A percentile compares a stretch with the other conserved stretches of the same genome.
phyloP scores from a whole-genome alignment of 2,888 invertebrate genomes.

The Pollenia griseotomentosa region DNA sequence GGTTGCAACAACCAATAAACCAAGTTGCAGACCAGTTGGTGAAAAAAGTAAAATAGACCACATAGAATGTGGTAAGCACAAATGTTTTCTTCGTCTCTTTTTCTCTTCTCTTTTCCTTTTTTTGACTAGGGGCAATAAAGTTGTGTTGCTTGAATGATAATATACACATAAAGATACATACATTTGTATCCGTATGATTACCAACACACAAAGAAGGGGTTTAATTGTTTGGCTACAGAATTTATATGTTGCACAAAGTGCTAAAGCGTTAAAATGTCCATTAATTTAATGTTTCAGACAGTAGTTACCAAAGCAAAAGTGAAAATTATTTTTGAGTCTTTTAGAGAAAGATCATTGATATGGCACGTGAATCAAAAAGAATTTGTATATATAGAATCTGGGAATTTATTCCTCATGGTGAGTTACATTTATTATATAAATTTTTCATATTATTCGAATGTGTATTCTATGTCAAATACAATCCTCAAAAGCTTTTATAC shows the following conservation, averaged over 20 bases:
- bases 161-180: background rate
- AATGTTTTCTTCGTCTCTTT: constrained; percentile 38
- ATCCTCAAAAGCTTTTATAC: too few species aligned
- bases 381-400: background rate
- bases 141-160: background rate
- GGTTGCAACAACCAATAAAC: constrained; percentile 70
- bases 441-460: too few species aligned
- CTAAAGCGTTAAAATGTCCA: constrained; percentile 39
- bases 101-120: background rate
- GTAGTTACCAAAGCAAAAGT: background rate
- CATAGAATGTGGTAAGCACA: constrained; percentile 59
- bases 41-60: constrained; percentile 50
- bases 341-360: background rate
- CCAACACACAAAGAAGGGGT: background rate
- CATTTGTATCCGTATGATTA: background rate
- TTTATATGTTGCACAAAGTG: constrained; percentile 35
- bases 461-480: too few species aligned
- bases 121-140: constrained; percentile 3
- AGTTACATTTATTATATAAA: too few species aligned
- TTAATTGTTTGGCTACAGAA: constrained; percentile 45
- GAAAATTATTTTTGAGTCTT: constrained; percentile 4
- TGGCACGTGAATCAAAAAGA: background rate
- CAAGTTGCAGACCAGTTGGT: constrained; percentile 43
- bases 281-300: constrained; percentile 29
- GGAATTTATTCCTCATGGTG: too few species aligned